phyloP scores from a whole-genome alignment of 2,797 vertebrate species.

The Sarcophilus harrisii region DNA sequence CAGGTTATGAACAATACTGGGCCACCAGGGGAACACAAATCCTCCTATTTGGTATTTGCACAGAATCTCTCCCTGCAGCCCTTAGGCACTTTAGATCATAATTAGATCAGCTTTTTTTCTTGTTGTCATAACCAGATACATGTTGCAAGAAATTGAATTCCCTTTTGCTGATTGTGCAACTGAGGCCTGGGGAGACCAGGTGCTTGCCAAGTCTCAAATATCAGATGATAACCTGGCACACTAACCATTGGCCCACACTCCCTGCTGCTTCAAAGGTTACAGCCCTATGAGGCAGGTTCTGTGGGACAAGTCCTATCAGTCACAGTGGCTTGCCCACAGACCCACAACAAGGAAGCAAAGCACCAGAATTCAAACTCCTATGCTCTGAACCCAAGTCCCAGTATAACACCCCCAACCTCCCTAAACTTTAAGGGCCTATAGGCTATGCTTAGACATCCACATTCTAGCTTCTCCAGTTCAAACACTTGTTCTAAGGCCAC shows the following conservation, averaged over 20 bases:
- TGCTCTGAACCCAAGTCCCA: neutral
- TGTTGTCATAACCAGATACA: neutral
- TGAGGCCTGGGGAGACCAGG: neutral
- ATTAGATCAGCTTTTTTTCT: conserved; percentile 7
- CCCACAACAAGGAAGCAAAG: neutral
- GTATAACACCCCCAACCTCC: neutral
- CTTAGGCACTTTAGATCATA: neutral
- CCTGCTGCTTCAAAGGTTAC: neutral
- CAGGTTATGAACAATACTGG: conserved; percentile 12
- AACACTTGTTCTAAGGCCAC: neutral
- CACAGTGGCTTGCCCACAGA: neutral
- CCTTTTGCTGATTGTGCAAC: neutral
- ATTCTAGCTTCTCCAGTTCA: neutral
- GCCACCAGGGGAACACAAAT: neutral
- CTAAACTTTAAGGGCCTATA: neutral
- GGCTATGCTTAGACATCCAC: neutral
- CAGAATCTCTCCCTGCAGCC: neutral
- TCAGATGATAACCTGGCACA: neutral
- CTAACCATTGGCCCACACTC: neutral
- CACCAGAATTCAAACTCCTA: neutral
- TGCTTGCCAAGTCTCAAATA: neutral
- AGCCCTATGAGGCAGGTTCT: neutral
- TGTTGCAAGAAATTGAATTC: neutral
- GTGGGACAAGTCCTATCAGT: neutral
- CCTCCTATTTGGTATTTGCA: neutral